Evolutionary conservation across 1,140 invertebrate genomes (phyloP).

Genomic region (Pseudomyrmex sp.): DNA sequence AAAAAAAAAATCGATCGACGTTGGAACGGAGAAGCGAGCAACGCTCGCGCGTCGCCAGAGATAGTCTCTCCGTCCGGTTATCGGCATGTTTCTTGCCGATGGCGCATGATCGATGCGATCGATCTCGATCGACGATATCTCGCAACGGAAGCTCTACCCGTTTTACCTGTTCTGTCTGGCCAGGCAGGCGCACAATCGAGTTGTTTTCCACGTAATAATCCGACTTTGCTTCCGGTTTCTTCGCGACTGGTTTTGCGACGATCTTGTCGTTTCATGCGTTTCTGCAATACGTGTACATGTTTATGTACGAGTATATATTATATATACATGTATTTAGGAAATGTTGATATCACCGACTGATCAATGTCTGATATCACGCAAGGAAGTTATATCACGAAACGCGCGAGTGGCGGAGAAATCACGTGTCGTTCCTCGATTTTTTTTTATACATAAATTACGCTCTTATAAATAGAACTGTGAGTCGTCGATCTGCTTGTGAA

Average conservation of each 20-base stretch:
- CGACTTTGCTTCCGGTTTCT: conserved; percentile 63
- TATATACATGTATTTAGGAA: no score
- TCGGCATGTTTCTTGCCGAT: conserved; percentile 51
- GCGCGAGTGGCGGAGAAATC: background rate
- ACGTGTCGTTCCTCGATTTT: background rate
- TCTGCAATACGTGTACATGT: no score
- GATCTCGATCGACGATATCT: conserved; percentile 67
- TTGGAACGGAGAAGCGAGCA: background rate
- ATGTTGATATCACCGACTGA: background rate
- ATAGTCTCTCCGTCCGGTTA: conserved; percentile 34
- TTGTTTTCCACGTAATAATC: conserved; percentile 56
- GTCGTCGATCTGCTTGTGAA: background rate
- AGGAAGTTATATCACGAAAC: conserved; percentile 4
- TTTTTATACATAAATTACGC: background rate
- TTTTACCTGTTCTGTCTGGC: conserved; percentile 66
- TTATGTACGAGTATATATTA: no score
- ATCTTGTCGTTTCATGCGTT: conserved; percentile 5
- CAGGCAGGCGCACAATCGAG: conserved; percentile 6
- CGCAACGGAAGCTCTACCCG: conserved; percentile 68
- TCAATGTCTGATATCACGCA: conserved; percentile 26
- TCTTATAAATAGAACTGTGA: background rate
- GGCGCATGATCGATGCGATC: conserved; percentile 51
- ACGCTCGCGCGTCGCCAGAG: background rate
- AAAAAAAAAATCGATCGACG: background rate
- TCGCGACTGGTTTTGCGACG: conserved; percentile 45